Percentiles rank a stretch among this genome's conserved stretches.
phyloP scores from a whole-genome alignment of 2,888 invertebrate genomes.

The Gnatocerus cornutus region DNA sequence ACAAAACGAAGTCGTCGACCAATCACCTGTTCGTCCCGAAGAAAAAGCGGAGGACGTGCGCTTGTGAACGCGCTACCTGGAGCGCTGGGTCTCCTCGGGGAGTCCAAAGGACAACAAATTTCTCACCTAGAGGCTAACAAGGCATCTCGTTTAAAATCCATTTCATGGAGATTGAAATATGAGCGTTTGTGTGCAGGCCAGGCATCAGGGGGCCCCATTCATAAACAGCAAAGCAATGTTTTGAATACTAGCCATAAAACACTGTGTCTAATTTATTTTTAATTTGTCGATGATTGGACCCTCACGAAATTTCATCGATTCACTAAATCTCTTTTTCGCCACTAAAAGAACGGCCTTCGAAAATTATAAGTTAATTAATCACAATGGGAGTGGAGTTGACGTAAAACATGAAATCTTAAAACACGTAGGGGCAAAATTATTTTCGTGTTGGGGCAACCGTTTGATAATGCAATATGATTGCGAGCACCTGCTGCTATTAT shows the following conservation, averaged over 20 bases:
- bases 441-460: conserved; percentile 49
- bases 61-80: conserved; percentile 64
- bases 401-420: conserved; percentile 61
- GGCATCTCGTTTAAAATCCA: conserved; percentile 69
- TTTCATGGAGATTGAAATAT: conserved; percentile 70
- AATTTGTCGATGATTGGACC: conserved; percentile 36
- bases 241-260: conserved; percentile 53
- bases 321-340: background rate
- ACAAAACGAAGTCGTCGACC: conserved; percentile 54
- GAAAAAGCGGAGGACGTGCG: conserved; percentile 49
- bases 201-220: conserved; percentile 67
- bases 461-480: conserved; percentile 37
- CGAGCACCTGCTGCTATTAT: conserved; percentile 27
- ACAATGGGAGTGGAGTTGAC: conserved; percentile 58
- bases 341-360: conserved; percentile 12
- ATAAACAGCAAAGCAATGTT: conserved; percentile 57
- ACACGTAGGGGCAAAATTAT: conserved; percentile 55
- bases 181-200: conserved; percentile 66
- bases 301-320: background rate
- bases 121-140: conserved; percentile 71
- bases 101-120: conserved; percentile 70
- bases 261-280: conserved; percentile 46
- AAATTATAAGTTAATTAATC: conserved; percentile 55
- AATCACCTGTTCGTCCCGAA: conserved; percentile 54
- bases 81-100: conserved; percentile 64